phyloP scores from a whole-genome alignment of 2,888 invertebrate genomes.

The Drosophila tripunctata region DNA sequence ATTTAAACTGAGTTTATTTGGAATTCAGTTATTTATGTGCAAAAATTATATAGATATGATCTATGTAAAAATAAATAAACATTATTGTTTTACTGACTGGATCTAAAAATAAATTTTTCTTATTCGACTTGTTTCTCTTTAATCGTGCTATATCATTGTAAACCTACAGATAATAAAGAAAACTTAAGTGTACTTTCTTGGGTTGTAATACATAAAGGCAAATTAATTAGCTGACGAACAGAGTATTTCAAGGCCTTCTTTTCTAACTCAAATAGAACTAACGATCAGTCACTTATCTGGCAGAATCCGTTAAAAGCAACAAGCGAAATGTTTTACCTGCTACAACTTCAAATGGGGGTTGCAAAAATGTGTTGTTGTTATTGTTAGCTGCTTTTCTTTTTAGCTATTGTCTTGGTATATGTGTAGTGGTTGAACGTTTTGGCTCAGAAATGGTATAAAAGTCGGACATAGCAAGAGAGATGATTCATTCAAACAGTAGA shows the following conservation, averaged over 20 bases:
- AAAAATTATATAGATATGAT: no score
- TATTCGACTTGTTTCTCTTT: no score
- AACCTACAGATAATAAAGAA: no score
- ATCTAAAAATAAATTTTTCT: no score
- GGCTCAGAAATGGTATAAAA: constrained; percentile 7
- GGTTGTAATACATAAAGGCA: not conserved
- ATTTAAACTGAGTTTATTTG: no score
- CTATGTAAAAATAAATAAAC: no score
- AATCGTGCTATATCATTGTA: no score
- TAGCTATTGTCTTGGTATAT: not conserved
- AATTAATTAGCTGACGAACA: not conserved
- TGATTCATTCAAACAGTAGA: constrained; percentile 1
- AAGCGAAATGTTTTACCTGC: constrained; percentile 1
- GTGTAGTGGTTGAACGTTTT: not conserved
- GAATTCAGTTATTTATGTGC: no score
- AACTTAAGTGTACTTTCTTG: no score
- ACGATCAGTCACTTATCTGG: not conserved
- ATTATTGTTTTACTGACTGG: no score
- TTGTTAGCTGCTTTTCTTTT: not conserved
- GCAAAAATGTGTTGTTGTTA: not conserved
- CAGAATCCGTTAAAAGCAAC: not conserved
- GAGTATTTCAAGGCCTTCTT: not conserved
- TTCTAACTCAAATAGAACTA: not conserved
- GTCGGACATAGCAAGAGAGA: not conserved
- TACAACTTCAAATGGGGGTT: constrained; percentile 3